Percentiles rank a stretch among this genome's conserved stretches.
Conservation (phyloP, 2,888 invertebrate species). For the Lepidocyrtoides sp. region DNA sequence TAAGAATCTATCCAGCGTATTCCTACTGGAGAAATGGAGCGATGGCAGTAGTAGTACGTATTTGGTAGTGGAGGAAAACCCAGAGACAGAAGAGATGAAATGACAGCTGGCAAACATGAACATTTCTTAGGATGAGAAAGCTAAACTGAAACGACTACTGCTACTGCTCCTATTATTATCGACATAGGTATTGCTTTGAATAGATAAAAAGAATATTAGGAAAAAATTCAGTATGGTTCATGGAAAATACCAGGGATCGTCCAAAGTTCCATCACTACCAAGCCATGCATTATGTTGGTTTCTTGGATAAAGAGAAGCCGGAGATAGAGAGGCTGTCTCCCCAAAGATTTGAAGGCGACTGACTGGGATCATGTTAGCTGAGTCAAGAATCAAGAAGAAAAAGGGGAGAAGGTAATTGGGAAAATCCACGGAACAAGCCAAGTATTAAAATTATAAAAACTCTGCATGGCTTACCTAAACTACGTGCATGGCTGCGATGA, state of each 20-base stretch:
- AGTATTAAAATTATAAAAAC: constrained; percentile 13
- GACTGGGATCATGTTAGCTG: background rate
- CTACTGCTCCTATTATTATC: background rate
- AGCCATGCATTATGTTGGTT: background rate
- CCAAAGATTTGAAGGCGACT: constrained; percentile 8
- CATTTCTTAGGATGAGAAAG: background rate
- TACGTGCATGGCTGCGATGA: background rate
- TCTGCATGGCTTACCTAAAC: background rate
- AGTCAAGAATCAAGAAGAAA: constrained; percentile 17
- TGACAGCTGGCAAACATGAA: constrained; percentile 64
- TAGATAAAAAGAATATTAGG: background rate
- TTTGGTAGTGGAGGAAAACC: background rate
- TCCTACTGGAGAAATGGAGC: too few relatives aligned
- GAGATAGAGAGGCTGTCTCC: background rate
- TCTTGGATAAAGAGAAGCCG: background rate
- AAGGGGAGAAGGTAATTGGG: constrained; percentile 30
- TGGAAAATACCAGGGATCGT: too few relatives aligned
- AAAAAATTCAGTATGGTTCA: background rate
- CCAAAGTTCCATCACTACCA: too few relatives aligned
- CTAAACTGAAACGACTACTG: constrained; percentile 8
- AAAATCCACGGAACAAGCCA: constrained; percentile 51
- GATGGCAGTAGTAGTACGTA: too few relatives aligned
- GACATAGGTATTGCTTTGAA: background rate
- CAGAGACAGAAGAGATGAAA: constrained; percentile 27
- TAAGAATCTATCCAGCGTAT: too few relatives aligned